Percentiles rank a stretch among this genome's conserved stretches.
Conservation (phyloP, 2,888 invertebrate genomes). For the Charanyca ferruginea region DNA sequence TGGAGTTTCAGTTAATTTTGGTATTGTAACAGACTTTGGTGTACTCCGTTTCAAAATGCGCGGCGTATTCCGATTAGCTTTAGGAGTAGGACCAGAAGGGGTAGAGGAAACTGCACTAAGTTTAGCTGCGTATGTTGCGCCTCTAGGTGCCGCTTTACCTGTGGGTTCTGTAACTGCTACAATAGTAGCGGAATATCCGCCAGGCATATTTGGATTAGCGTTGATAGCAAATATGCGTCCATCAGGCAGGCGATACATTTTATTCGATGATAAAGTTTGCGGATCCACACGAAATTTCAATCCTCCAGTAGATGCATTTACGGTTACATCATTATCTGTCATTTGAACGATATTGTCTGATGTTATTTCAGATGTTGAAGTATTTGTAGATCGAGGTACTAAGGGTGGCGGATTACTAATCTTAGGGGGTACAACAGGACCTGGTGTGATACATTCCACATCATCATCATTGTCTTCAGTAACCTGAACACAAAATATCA, state of each 20-base stretch:
- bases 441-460: constrained; percentile 88
- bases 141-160: constrained; percentile 73
- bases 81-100: constrained; percentile 53
- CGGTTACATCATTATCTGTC: constrained; percentile 89
- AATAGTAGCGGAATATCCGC: constrained; percentile 89
- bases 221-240: constrained; percentile 89
- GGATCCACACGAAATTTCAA: constrained; percentile 89
- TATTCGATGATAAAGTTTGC: constrained; percentile 88
- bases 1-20: constrained; percentile 55
- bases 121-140: constrained; percentile 84
- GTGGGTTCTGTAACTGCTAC: constrained; percentile 84
- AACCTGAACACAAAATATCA: constrained; percentile 72
- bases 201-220: constrained; percentile 87
- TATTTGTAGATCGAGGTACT: constrained; percentile 61
- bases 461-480: constrained; percentile 88
- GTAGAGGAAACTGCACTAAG: constrained; percentile 75
- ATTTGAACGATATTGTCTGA: constrained; percentile 87
- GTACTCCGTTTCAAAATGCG: constrained; percentile 57
- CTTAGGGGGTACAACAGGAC: constrained; percentile 76
- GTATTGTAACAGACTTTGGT: constrained; percentile 32
- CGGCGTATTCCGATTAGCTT: constrained; percentile 44
- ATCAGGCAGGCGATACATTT: constrained; percentile 89
- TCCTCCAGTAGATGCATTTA: constrained; percentile 86
- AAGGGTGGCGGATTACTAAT: constrained; percentile 69
- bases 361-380: constrained; percentile 68